phyloP scores from a whole-genome alignment of 1,140 invertebrate species.

The Drosophila grimshawi region DNA sequence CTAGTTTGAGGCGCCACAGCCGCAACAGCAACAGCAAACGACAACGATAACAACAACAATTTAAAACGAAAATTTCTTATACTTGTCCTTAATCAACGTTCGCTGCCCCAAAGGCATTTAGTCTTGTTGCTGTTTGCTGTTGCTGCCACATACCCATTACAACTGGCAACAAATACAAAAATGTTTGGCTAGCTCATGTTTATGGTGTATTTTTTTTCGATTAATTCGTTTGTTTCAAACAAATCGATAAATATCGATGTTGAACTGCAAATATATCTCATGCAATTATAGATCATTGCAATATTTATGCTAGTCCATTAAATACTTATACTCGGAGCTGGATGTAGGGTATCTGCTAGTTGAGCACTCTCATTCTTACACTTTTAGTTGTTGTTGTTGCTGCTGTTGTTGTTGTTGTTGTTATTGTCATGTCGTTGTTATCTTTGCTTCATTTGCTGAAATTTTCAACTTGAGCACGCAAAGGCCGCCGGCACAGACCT shows the following conservation, averaged over 20 bases:
- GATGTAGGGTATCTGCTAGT: not conserved
- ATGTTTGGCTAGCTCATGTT: too few species aligned
- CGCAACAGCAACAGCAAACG: slow-evolving; percentile 4
- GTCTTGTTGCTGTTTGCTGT: slow-evolving; percentile 42
- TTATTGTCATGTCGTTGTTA: slow-evolving; percentile 48
- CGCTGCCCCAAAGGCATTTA: slow-evolving; percentile 56
- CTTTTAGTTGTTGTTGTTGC: slow-evolving; percentile 6
- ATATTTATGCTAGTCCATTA: too few species aligned
- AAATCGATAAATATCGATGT: not conserved
- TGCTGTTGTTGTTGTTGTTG: not conserved
- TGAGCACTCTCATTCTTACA: not conserved
- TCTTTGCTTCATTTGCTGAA: slow-evolving; percentile 75
- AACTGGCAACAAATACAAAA: too few species aligned
- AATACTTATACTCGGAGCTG: too few species aligned
- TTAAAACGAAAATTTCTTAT: slow-evolving; percentile 66
- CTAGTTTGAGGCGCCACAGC: slow-evolving; percentile 26
- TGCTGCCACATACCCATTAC: not conserved
- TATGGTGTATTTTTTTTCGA: too few species aligned
- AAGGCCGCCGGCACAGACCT: slow-evolving; percentile 39
- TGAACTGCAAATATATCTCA: too few species aligned
- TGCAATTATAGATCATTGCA: too few species aligned
- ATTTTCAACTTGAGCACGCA: slow-evolving; percentile 81
- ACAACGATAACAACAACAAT: slow-evolving; percentile 38
- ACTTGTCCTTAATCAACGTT: slow-evolving; percentile 74
- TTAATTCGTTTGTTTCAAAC: not conserved